Evolutionary conservation across 1,140 invertebrate genomes (phyloP).

Genomic region (Rhagoletis zephyria): DNA sequence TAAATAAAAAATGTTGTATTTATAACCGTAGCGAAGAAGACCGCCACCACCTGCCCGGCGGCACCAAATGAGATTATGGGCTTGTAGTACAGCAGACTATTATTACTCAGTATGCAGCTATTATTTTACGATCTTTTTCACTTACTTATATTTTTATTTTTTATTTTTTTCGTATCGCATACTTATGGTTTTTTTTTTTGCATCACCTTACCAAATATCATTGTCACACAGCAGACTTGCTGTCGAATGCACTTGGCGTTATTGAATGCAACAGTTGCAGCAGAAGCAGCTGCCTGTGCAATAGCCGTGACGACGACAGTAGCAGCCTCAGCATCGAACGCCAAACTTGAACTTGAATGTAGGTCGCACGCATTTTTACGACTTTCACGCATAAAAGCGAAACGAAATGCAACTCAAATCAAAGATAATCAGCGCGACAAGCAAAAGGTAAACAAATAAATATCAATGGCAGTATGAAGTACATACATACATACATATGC

Average conservation of each 20-base stretch:
- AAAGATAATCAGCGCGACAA: constrained; percentile 12
- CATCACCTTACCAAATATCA: too few relatives aligned
- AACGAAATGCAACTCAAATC: constrained; percentile 49
- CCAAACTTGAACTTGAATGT: constrained; percentile 56
- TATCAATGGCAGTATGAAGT: not conserved
- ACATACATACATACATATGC: not conserved
- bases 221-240: not conserved
- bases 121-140: constrained; percentile 1
- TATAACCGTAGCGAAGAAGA: not conserved
- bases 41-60: constrained; percentile 17
- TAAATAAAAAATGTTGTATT: not conserved
- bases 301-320: not conserved
- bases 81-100: not conserved
- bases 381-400: constrained; percentile 55
- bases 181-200: too few relatives aligned
- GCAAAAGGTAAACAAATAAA: constrained; percentile 38
- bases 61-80: not conserved
- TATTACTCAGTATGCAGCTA: not conserved
- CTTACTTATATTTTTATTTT: not conserved
- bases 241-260: constrained; percentile 11
- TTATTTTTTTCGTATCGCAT: not conserved
- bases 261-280: constrained; percentile 9
- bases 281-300: not conserved
- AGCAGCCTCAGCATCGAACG: not conserved
- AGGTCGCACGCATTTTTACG: constrained; percentile 53